Evolutionary conservation across 2,113 vertebrate species (phyloP), one percentile per base, ranked within the genome.

Genomic region (Chaetura pelagica): DNA sequence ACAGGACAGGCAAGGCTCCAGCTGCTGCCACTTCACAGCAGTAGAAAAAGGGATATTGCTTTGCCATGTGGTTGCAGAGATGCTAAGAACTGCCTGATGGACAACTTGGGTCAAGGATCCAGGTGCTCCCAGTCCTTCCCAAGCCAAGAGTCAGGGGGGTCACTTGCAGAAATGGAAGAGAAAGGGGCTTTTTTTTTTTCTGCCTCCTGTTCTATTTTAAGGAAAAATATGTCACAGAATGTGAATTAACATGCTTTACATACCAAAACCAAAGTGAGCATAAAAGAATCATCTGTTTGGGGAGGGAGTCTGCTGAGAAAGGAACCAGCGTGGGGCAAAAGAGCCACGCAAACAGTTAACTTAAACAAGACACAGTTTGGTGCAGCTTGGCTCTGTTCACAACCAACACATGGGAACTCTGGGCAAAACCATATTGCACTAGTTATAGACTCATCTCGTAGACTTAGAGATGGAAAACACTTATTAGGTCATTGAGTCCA

Each of bases 401-500:
- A 84, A 75, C 40, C 61, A 92, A 11, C 83, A 94, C 68, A 23
- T 78, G 66, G 68, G 83, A 90, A 13, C 66, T 78, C 79, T 42
- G 68, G 96, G 64, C 90, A 95, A 84, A 93, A 44, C 72, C 68
- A 63, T 94, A 59, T 73, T 85, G 63, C 85, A 84, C 68, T 84
- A 84, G 79, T 94, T 96, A 93, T 11, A 84, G 91, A 40, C 84
- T 94, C 87, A 83, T 96, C 92, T 85, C 18, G 3, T 61, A 51
- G 86, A 79, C 74, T 82, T 62, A 69, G 72, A 42, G 48, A 30
- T 91, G 87, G 91, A 91, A 95, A 95, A 95, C 91, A 57, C 78
- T 59, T 89, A 96, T 59, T 82, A 96, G 82, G 78, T 94, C 95
- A 90, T 64, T 67, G 91, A 96, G 87, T 91, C 74, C 81, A 90